Percentiles rank a stretch among this genome's conserved stretches.
Conservation (phyloP, 2,797 vertebrate genomes). For the Poecilia picta region DNA sequence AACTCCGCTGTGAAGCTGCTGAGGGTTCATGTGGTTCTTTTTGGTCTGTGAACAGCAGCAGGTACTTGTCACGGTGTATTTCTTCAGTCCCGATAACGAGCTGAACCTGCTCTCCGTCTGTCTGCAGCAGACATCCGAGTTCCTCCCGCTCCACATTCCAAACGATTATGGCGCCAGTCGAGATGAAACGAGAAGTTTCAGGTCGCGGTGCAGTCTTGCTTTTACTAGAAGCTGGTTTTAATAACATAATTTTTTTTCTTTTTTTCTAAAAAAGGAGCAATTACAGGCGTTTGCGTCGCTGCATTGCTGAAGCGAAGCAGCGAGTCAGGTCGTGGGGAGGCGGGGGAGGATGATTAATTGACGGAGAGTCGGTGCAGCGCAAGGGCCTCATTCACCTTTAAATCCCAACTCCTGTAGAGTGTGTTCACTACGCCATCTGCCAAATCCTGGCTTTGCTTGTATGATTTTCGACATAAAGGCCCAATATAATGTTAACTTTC, state of each 20-base stretch:
- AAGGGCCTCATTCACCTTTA: constrained; percentile 46
- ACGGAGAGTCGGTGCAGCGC: background rate
- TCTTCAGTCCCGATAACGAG: constrained; percentile 58
- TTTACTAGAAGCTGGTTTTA: constrained; percentile 24
- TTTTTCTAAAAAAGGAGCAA: constrained; percentile 1
- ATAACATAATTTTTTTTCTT: background rate
- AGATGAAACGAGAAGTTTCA: constrained; percentile 17
- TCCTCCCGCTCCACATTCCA: constrained; percentile 18
- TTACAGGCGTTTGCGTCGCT: background rate
- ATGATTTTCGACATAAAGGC: constrained; percentile 16
- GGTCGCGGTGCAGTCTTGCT: constrained; percentile 3
- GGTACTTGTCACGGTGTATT: constrained; percentile 51
- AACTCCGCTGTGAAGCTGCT: constrained; percentile 16
- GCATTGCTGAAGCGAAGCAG: constrained; percentile 1
- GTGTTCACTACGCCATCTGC: constrained; percentile 55
- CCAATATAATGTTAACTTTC: constrained; percentile 34
- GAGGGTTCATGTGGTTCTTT: constrained; percentile 2
- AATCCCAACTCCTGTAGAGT: constrained; percentile 49
- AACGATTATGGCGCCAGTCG: constrained; percentile 2
- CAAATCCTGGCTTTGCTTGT: constrained; percentile 39
- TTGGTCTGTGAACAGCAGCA: constrained; percentile 41
- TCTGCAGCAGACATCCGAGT: constrained; percentile 31
- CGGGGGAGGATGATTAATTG: constrained; percentile 29
- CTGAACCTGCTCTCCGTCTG: constrained; percentile 63
- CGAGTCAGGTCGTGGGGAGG: background rate